phyloP scores from a whole-genome alignment of 2,888 invertebrate species.

The Drosophila multiciliata region DNA sequence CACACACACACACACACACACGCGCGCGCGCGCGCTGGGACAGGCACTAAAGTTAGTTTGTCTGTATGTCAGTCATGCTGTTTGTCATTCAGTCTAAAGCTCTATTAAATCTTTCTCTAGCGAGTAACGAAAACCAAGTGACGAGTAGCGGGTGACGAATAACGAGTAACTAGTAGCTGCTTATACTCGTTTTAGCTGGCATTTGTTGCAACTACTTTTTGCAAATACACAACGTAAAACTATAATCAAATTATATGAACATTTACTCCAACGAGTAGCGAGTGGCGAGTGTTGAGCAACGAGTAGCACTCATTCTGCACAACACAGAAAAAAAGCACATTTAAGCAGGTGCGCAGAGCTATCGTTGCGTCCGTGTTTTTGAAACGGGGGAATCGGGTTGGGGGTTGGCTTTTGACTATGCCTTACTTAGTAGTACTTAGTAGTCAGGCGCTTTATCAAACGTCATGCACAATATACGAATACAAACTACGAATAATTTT shows the following conservation, averaged over 20 bases:
- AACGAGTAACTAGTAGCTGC: constrained; percentile 10
- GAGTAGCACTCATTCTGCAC: constrained; percentile 37
- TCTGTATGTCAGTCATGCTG: constrained; percentile 17
- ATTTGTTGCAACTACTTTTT: constrained; percentile 1
- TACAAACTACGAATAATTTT: constrained; percentile 59
- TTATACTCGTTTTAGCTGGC: constrained; percentile 7
- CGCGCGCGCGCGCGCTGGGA: constrained; percentile 48
- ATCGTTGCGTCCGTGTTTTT: constrained; percentile 30
- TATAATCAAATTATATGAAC: not conserved
- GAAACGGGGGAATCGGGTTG: not conserved
- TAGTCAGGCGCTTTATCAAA: constrained; percentile 55
- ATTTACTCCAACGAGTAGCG: not conserved
- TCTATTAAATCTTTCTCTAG: constrained; percentile 13
- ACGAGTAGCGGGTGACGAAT: constrained; percentile 15
- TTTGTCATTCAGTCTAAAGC: constrained; percentile 27
- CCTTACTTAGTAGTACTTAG: constrained; percentile 40
- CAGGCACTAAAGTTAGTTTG: constrained; percentile 65
- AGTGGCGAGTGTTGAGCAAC: constrained; percentile 11
- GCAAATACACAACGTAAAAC: constrained; percentile 1
- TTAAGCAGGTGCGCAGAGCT: constrained; percentile 51
- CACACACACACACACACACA: constrained; percentile 43
- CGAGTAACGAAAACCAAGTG: constrained; percentile 16
- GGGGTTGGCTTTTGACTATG: constrained; percentile 28
- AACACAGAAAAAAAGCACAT: constrained; percentile 25
- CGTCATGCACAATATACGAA: constrained; percentile 60